A percentile compares a stretch with the other conserved stretches of the same genome.
Evolutionary conservation across 2,797 vertebrate genomes (phyloP).

Genomic region (Clarias laeviceps): DNA sequence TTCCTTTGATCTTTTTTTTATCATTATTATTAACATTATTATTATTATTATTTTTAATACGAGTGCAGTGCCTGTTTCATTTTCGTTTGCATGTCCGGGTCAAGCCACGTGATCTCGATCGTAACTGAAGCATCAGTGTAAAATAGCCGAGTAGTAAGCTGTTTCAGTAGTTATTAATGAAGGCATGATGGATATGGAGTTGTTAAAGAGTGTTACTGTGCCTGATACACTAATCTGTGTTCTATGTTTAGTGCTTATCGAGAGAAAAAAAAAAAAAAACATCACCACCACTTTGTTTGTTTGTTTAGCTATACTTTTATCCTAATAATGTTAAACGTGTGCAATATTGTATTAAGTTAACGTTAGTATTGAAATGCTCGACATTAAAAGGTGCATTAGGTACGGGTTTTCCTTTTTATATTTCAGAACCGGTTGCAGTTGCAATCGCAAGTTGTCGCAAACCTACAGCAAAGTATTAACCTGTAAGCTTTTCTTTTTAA

Average conservation of each 20-base stretch:
- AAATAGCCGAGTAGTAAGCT: conserved; percentile 2
- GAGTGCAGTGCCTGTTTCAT: conserved; percentile 23
- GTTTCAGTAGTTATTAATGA: conserved; percentile 12
- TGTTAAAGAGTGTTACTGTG: conserved; percentile 13
- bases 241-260: conserved; percentile 22
- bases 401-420: background rate
- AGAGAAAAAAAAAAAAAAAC: background rate
- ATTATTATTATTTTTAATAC: background rate
- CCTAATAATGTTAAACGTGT: background rate
- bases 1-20: background rate
- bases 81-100: background rate
- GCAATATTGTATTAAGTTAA: conserved; percentile 12
- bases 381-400: conserved; percentile 30
- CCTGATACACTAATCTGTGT: conserved; percentile 29
- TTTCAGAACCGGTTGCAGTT: background rate
- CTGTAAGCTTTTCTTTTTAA: background rate
- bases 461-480: background rate
- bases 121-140: conserved; percentile 9
- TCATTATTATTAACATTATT: conserved; percentile 16
- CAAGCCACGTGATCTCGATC: background rate
- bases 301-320: conserved; percentile 11
- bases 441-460: background rate
- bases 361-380: conserved; percentile 7
- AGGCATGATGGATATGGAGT: conserved; percentile 20
- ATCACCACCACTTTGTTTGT: background rate